Evolutionary conservation across 2,113 vertebrate species (phyloP).

Genomic region (Probosciger aterrimus): DNA sequence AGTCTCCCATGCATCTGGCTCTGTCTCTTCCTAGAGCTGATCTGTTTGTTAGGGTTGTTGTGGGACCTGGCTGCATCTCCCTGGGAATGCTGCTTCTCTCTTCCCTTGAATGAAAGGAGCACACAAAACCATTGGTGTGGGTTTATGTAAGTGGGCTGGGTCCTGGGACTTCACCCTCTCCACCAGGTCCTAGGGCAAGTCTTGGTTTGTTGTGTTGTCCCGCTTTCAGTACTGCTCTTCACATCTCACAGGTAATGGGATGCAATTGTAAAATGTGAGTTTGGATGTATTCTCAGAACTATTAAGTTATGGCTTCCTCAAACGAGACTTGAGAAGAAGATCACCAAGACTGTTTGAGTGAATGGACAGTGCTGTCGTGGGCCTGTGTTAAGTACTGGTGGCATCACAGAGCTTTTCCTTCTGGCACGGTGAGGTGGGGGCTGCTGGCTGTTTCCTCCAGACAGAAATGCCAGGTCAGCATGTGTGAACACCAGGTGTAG

Average conservation of each 20-base stretch:
- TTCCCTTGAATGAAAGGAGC: not conserved
- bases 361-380: not conserved
- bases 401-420: not conserved
- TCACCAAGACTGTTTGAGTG: not conserved
- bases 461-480: not conserved
- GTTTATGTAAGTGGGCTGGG: not conserved
- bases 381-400: not conserved
- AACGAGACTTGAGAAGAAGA: not conserved
- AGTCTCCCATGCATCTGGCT: not conserved
- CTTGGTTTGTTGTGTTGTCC: not conserved
- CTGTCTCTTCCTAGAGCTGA: not conserved
- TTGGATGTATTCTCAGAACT: not conserved
- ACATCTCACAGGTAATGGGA: not conserved
- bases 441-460: not conserved
- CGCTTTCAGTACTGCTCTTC: not conserved
- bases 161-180: not conserved
- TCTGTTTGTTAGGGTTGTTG: not conserved
- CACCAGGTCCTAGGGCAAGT: not conserved
- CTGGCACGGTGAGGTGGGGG: not conserved
- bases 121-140: rapidly evolving
- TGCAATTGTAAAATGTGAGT: not conserved
- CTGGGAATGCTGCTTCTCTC: not conserved
- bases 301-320: not conserved
- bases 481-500: not conserved
- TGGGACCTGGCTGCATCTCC: not conserved